Conservation (phyloP, 2,888 invertebrate species). For the Dryomyza anilis region DNA sequence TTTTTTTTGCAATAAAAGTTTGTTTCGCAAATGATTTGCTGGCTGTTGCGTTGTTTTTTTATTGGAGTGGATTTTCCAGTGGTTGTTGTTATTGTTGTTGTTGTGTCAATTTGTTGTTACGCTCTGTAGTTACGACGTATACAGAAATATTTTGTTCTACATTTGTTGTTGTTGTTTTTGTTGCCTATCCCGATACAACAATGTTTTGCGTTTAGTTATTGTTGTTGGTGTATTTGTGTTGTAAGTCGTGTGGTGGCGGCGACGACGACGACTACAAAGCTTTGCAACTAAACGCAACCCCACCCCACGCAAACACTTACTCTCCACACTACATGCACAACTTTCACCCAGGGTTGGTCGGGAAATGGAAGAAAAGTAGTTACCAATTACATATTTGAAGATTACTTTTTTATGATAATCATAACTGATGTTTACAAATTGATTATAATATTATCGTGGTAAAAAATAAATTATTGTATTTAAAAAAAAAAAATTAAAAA, state of each 20-base stretch:
- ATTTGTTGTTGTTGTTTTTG: neutral
- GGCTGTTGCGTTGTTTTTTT: conserved; percentile 1
- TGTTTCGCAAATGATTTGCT: neutral
- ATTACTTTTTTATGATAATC: too few relatives aligned
- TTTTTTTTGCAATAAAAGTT: neutral
- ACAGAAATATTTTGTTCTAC: conserved; percentile 22
- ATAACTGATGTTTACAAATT: too few relatives aligned
- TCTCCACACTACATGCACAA: too few relatives aligned
- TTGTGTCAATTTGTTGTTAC: conserved; percentile 21
- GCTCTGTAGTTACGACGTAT: conserved; percentile 22
- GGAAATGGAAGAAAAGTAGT: too few relatives aligned
- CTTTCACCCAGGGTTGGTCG: too few relatives aligned
- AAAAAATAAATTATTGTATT: too few relatives aligned
- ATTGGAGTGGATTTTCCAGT: neutral
- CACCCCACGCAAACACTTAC: too few relatives aligned
- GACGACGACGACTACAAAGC: neutral
- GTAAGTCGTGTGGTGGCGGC: neutral
- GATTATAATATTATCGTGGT: too few relatives aligned
- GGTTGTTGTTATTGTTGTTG: conserved; percentile 4
- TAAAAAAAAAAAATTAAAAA: too few relatives aligned
- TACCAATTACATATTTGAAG: too few relatives aligned
- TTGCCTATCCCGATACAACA: too few relatives aligned
- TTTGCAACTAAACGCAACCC: neutral
- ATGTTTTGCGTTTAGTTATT: neutral
- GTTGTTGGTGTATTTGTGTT: neutral